Evolutionary conservation across 2,888 invertebrate species (phyloP).

Genomic region (Amiota mariae): DNA sequence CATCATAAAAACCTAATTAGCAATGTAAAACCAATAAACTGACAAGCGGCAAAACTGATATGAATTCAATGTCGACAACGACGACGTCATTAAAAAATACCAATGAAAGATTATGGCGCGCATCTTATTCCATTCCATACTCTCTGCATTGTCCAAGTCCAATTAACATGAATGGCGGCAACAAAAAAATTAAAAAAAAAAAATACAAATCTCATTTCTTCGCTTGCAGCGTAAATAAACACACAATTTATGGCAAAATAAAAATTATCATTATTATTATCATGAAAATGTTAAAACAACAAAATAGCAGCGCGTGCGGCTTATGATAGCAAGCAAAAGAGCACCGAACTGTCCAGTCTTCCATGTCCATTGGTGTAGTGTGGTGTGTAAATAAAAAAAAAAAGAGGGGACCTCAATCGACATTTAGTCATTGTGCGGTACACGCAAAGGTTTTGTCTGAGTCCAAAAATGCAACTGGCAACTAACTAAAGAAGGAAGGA

Average conservation of each 20-base stretch:
- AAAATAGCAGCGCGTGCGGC: slow-evolving; percentile 29
- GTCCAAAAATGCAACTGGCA: background rate
- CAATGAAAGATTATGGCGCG: too few relatives aligned
- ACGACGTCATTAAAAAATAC: too few relatives aligned
- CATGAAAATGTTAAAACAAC: slow-evolving; percentile 58
- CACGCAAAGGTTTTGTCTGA: too few relatives aligned
- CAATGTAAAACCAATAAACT: slow-evolving; percentile 51
- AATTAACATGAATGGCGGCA: too few relatives aligned
- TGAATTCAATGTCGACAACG: slow-evolving; percentile 29
- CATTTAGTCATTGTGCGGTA: too few relatives aligned
- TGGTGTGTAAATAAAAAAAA: too few relatives aligned
- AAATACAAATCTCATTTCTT: slow-evolving; percentile 52
- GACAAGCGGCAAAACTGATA: slow-evolving; percentile 12
- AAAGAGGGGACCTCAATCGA: too few relatives aligned
- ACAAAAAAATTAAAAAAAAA: slow-evolving; percentile 28
- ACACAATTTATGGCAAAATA: slow-evolving; percentile 50
- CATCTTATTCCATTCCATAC: too few relatives aligned
- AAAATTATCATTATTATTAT: slow-evolving; percentile 50
- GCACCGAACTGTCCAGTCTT: slow-evolving; percentile 24
- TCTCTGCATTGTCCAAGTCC: too few relatives aligned
- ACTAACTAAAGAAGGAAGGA: background rate
- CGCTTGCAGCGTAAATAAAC: slow-evolving; percentile 50
- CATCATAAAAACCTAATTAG: slow-evolving; percentile 36
- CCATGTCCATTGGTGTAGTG: too few relatives aligned
- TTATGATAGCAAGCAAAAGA: slow-evolving; percentile 52